Evolutionary conservation across 2,797 vertebrate genomes (phyloP).

Genomic region (Trematomus bernacchii): DNA sequence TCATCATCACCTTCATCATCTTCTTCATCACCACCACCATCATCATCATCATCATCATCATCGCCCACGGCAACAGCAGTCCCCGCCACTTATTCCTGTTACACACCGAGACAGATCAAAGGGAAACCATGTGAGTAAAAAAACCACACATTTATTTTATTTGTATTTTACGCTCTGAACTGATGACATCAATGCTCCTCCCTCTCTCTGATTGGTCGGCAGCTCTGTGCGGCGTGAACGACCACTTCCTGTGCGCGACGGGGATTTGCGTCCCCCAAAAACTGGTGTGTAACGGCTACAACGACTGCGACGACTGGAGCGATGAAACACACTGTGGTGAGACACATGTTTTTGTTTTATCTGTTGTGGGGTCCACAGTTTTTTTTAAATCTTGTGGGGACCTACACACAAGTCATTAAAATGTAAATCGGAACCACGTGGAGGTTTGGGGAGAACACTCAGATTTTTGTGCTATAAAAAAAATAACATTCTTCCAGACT

Average conservation of each 20-base stretch:
- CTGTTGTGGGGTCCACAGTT: too few species aligned
- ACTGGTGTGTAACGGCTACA: conserved; percentile 94
- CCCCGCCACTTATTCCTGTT: conserved; percentile 77
- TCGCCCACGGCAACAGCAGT: conserved; percentile 5
- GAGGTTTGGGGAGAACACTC: too few species aligned
- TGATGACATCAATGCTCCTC: neutral
- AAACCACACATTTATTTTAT: neutral
- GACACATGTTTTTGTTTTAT: conserved; percentile 41
- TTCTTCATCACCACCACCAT: neutral
- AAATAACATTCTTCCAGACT: too few species aligned
- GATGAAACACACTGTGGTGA: conserved; percentile 93
- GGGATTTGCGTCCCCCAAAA: conserved; percentile 91
- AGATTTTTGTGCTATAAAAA: too few species aligned
- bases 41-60: too few species aligned
- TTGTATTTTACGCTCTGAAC: neutral
- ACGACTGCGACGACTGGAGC: conserved; percentile 97
- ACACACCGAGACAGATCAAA: conserved; percentile 87
- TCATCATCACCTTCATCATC: neutral
- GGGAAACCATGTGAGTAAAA: conserved; percentile 86
- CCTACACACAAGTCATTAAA: too few species aligned
- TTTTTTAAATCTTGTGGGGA: too few species aligned
- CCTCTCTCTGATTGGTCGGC: conserved; percentile 60
- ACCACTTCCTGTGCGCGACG: conserved; percentile 90
- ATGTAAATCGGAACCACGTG: too few species aligned
- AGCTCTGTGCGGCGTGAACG: conserved; percentile 88